Evolutionary conservation across 2,888 invertebrate genomes (phyloP).

Genomic region (Acrocera orbiculus): DNA sequence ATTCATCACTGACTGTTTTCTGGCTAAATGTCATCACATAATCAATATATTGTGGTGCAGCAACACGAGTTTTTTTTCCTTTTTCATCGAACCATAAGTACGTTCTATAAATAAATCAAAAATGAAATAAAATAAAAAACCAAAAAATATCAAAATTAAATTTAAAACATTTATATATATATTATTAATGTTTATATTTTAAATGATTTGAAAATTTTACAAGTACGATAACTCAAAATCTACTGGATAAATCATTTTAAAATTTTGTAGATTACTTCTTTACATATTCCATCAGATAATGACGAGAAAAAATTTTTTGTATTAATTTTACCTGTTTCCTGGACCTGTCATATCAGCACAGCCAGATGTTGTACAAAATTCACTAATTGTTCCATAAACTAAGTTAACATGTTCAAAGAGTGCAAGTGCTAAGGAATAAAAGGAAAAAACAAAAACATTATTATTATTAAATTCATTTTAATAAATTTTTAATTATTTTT

Average conservation of each 20-base stretch:
- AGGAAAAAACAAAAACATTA: too few relatives aligned
- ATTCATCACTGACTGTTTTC: constrained; percentile 92
- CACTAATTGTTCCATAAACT: constrained; percentile 95
- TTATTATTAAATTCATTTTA: too few relatives aligned
- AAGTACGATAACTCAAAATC: too few relatives aligned
- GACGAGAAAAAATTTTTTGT: constrained; percentile 4
- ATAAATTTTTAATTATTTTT: not conserved
- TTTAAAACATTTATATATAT: too few relatives aligned
- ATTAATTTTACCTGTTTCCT: constrained; percentile 55
- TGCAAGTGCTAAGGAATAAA: constrained; percentile 80
- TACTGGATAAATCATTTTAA: too few relatives aligned
- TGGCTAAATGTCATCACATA: constrained; percentile 98
- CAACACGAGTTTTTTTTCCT: constrained; percentile 92
- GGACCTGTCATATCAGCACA: constrained; percentile 97
- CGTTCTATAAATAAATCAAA: constrained; percentile 43
- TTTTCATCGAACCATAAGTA: constrained; percentile 98
- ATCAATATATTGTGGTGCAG: constrained; percentile 96
- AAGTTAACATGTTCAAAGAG: constrained; percentile 98
- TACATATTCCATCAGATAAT: too few relatives aligned
- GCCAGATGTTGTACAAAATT: constrained; percentile 90
- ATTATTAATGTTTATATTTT: too few relatives aligned
- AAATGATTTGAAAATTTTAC: too few relatives aligned
- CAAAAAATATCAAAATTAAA: too few relatives aligned
- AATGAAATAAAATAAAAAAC: not conserved
- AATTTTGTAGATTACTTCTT: too few relatives aligned